Evolutionary conservation across 1,140 invertebrate genomes (phyloP), one percentile per base, ranked within the genome.

Genomic region (Drosophila virilis): DNA sequence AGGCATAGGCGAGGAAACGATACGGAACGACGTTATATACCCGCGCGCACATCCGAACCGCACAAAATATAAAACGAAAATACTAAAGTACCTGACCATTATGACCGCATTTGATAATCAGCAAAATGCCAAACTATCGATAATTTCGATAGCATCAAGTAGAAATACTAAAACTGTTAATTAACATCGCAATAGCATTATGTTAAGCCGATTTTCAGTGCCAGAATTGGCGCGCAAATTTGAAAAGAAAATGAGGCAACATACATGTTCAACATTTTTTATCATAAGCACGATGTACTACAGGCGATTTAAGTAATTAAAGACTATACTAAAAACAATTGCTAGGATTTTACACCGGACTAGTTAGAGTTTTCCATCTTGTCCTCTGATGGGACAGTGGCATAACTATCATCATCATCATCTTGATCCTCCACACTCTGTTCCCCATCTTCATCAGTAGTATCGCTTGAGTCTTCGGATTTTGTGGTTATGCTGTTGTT

Each of bases 1-100:
- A 32, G n/a, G 38, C 40, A 45, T 17, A 43, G 32, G 45, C 32
- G 15, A 67, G 45, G 28, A 48, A 43, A 67, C 46, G 32, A 68
- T 13, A 59, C 71, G 48, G 40, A 61, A 61, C 35, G 22, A 40
- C 40, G 67, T 52, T 54, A 43, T 45, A n/a, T 32, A 43, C 13
- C 33, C 66, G 66, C 72, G 73, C 57, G 40, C 59, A 62, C 67
- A 35, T 57, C 76, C 73, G 52, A 45, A 72, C 40, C 67, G 61
- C 51, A 45, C 45, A 38, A 72, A 54, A 38, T 60, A 38, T 48
- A 38, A 58, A 52, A 45, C 35, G 52, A 55, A 65, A 77, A 62
- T 70, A 32, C 35, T 28, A 12, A 33, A 37, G 9, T 12, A 5
- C 1, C 6, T 32, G 2, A 1, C 0, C 51, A 32, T 51, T 69